These are phyloP conservation scores for Callyntrura sp. DNA, from an alignment of 2,888 invertebrate species.

Conservation along the genomic window DNA sequence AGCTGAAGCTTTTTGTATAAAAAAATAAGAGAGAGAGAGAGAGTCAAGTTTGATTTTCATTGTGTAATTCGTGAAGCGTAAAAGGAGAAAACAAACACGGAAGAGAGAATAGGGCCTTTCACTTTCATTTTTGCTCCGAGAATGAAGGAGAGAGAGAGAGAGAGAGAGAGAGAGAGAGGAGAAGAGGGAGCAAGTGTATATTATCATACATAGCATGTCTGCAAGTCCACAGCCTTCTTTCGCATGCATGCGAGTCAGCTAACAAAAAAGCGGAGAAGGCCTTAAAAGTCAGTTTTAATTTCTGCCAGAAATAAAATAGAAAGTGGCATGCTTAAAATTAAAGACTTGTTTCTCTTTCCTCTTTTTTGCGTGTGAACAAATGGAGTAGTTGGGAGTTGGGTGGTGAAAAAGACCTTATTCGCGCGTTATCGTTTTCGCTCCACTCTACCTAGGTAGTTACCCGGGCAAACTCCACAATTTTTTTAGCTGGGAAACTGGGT, in stretches of 20 bases:
- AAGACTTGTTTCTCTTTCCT: conserved; percentile 40
- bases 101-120: conserved; percentile 36
- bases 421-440: background rate
- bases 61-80: conserved; percentile 27
- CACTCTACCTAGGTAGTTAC: background rate
- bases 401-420: background rate
- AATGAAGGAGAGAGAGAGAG: too few relatives aligned
- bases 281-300: conserved; percentile 46
- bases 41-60: conserved; percentile 46
- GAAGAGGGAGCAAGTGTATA: background rate
- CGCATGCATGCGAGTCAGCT: conserved; percentile 19
- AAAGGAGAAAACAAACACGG: conserved; percentile 47
- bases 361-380: background rate
- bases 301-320: conserved; percentile 51
- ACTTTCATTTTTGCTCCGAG: conserved; percentile 4
- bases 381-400: background rate
- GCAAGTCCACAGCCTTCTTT: background rate
- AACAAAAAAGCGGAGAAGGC: conserved; percentile 37
- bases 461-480: too few relatives aligned
- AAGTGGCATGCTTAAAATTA: conserved; percentile 39
- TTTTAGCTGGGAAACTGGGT: too few relatives aligned
- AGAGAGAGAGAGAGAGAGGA: too few relatives aligned
- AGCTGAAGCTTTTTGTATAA: background rate
- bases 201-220: background rate
- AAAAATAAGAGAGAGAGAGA: background rate